Conservation (phyloP, 2,113 vertebrate genomes). For the Gambusia affinis region DNA sequence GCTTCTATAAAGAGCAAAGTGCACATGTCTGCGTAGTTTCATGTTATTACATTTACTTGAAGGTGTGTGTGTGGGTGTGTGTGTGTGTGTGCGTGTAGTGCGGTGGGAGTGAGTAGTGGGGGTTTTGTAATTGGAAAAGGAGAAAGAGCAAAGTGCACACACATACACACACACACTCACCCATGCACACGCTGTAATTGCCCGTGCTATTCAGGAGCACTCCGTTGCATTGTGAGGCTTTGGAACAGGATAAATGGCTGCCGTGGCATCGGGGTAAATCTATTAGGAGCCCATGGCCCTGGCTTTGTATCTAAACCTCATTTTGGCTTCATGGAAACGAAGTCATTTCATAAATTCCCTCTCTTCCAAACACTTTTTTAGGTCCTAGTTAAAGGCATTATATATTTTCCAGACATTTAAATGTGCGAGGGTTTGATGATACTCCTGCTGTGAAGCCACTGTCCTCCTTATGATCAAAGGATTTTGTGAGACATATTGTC, state of each 20-base stretch:
- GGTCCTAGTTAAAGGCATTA: slow-evolving; percentile 85
- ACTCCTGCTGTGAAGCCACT: slow-evolving; percentile 23
- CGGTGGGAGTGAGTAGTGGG: slow-evolving; percentile 58
- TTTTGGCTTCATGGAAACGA: slow-evolving; percentile 78
- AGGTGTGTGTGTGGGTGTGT: slow-evolving; percentile 79
- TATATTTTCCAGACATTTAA: slow-evolving; percentile 50
- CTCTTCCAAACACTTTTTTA: slow-evolving; percentile 70
- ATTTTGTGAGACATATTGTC: slow-evolving; percentile 12
- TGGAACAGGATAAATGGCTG: slow-evolving; percentile 97
- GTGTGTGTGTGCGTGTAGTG: slow-evolving; percentile 62
- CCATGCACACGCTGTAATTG: slow-evolving; percentile 91
- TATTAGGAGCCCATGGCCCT: slow-evolving; percentile 92
- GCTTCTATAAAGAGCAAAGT: slow-evolving; percentile 84
- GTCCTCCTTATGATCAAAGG: slow-evolving; percentile 26
- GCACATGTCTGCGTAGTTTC: slow-evolving; percentile 88
- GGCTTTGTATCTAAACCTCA: slow-evolving; percentile 83
- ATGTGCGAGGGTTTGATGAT: slow-evolving; percentile 16
- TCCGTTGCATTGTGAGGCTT: slow-evolving; percentile 92
- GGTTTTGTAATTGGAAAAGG: slow-evolving; percentile 59
- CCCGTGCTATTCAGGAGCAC: slow-evolving; percentile 90
- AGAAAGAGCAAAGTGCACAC: slow-evolving; percentile 38
- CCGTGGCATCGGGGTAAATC: slow-evolving; percentile 92
- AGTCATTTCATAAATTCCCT: slow-evolving; percentile 28
- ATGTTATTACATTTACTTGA: slow-evolving; percentile 92
- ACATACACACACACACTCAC: slow-evolving; percentile 47